These are phyloP conservation scores for Enteromius fasciolatus DNA, from an alignment of 2,797 vertebrate genomes.

Conservation along the genomic window DNA sequence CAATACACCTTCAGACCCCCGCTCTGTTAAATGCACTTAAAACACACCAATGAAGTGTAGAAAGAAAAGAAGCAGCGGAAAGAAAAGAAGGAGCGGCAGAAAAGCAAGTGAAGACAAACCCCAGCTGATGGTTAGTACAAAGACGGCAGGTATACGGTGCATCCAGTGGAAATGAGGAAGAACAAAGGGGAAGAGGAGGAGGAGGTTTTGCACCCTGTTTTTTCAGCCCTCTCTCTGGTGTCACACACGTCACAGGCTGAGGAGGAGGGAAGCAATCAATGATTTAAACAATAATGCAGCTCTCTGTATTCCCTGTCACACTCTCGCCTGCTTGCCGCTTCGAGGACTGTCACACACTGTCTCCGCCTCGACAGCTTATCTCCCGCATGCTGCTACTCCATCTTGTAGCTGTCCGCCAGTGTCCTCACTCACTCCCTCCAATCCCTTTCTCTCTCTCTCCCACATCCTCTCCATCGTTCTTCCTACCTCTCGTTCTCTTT, in stretches of 20 bases:
- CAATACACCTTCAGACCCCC: background rate
- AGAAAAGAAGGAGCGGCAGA: constrained; percentile 5
- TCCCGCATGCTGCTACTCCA: constrained; percentile 65
- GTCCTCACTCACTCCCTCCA: constrained; percentile 56
- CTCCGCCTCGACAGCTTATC: constrained; percentile 67
- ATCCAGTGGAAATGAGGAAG: constrained; percentile 60
- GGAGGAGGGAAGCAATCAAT: constrained; percentile 76
- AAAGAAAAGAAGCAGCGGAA: constrained; percentile 1
- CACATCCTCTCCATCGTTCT: constrained; percentile 42
- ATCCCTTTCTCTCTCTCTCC: constrained; percentile 48
- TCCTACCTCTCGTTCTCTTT: constrained; percentile 51
- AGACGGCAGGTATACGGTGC: constrained; percentile 51
- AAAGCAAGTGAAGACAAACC: constrained; percentile 41
- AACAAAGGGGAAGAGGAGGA: constrained; percentile 61
- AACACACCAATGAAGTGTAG: background rate
- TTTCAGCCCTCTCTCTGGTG: constrained; percentile 63
- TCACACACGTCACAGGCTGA: constrained; percentile 60
- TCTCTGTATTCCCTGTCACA: constrained; percentile 84
- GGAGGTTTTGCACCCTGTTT: constrained; percentile 53
- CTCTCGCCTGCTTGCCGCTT: constrained; percentile 68
- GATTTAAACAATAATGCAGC: constrained; percentile 83
- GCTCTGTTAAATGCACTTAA: background rate
- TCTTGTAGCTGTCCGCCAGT: constrained; percentile 69
- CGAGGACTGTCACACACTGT: constrained; percentile 73
- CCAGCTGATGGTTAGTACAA: constrained; percentile 51